A percentile compares a stretch with the other conserved stretches of the same genome.
These are phyloP conservation scores for Pocillopora meandrina DNA, from an alignment of 92 coral and sea anemone genomes.

Conservation along the genomic window DNA sequence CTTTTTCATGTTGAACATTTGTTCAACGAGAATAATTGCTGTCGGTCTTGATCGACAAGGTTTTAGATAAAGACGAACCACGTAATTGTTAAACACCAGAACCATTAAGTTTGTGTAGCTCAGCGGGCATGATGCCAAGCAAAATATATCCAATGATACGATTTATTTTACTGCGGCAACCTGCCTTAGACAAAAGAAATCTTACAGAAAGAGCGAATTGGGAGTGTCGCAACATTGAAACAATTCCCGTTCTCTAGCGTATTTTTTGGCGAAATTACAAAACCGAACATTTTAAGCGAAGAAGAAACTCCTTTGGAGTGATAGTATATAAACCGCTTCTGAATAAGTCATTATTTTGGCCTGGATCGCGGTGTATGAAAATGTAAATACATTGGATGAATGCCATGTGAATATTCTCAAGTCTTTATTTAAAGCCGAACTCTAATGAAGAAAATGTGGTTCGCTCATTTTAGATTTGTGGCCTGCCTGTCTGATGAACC, in stretches of 20 bases:
- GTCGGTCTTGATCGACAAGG: neutral
- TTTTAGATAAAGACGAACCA: neutral
- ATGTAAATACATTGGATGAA: slow-evolving; percentile 47
- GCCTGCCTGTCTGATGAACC: neutral
- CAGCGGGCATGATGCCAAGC: slow-evolving; percentile 16
- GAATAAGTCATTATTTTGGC: slow-evolving; percentile 53
- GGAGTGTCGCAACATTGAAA: neutral
- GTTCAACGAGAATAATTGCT: too few species aligned
- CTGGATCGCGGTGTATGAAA: slow-evolving; percentile 53
- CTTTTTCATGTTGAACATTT: neutral
- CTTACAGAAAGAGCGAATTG: neutral
- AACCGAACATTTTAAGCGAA: neutral
- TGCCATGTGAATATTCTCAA: slow-evolving; percentile 41
- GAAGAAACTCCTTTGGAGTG: slow-evolving; percentile 11
- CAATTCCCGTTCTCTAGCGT: too few species aligned
- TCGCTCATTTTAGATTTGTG: neutral
- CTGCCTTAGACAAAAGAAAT: neutral
- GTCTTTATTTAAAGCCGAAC: neutral
- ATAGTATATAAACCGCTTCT: slow-evolving; percentile 43
- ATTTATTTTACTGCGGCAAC: slow-evolving; percentile 12
- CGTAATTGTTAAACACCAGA: neutral
- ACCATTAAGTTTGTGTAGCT: neutral
- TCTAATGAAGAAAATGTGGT: neutral
- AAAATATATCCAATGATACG: neutral
- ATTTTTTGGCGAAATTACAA: neutral